Conservation (phyloP, 1,140 invertebrate genomes). For the Ceratosolen fusciceps region DNA sequence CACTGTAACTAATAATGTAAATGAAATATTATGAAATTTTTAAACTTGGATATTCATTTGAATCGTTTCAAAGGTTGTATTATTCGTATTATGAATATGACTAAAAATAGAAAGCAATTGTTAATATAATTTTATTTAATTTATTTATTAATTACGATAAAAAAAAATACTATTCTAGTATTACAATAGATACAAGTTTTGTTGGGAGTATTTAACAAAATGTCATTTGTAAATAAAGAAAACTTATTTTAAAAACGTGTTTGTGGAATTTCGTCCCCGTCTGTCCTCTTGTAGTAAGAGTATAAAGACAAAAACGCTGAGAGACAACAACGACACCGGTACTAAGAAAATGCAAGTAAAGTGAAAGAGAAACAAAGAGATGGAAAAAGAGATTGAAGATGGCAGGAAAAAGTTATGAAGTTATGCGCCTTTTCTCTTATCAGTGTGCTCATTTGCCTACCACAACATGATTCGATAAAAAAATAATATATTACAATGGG, state of each 20-base stretch:
- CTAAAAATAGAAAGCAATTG: too few species aligned
- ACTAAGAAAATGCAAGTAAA: not conserved
- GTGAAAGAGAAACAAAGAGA: not conserved
- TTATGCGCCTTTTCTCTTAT: not conserved
- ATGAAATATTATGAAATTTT: too few species aligned
- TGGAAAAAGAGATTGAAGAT: not conserved
- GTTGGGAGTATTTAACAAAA: not conserved
- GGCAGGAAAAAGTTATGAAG: not conserved
- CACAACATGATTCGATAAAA: constrained; percentile 18
- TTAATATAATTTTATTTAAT: too few species aligned
- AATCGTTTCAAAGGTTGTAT: too few species aligned
- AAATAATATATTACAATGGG: constrained; percentile 5
- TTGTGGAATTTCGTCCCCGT: not conserved
- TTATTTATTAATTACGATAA: too few species aligned
- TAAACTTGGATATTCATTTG: too few species aligned
- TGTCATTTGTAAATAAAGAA: constrained; percentile 9
- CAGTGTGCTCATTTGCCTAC: not conserved
- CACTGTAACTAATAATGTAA: not conserved
- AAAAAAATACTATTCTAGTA: too few species aligned
- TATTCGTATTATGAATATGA: too few species aligned
- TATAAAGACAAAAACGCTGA: not conserved
- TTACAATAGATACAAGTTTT: too few species aligned
- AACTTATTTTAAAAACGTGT: constrained; percentile 14
- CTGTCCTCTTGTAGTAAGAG: not conserved
- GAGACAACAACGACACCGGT: not conserved